These are phyloP conservation scores for Helicorthomorpha holstii DNA, from an alignment of 1,140 invertebrate species.

Conservation along the genomic window DNA sequence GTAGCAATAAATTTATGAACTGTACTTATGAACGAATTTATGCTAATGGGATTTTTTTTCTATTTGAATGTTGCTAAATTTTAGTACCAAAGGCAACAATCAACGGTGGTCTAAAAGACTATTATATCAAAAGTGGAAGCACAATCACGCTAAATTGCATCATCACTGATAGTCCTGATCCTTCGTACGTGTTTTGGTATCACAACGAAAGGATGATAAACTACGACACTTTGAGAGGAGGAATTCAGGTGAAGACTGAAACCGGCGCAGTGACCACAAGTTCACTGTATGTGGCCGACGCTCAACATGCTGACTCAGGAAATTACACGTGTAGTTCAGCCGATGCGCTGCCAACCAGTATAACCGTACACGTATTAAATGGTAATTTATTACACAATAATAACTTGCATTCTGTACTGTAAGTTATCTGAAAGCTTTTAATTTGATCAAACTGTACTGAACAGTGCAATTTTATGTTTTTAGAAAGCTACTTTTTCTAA, in stretches of 20 bases:
- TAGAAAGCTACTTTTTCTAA: slow-evolving; percentile 8
- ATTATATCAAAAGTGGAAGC: slow-evolving; percentile 76
- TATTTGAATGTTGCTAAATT: slow-evolving; percentile 1
- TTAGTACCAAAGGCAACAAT: slow-evolving; percentile 74
- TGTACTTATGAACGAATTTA: too few species aligned
- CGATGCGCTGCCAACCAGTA: slow-evolving; percentile 18
- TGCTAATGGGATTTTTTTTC: slow-evolving; percentile 1
- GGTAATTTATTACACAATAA: slow-evolving; percentile 14
- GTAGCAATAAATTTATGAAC: too few species aligned
- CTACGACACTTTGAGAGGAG: slow-evolving; percentile 66
- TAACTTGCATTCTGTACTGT: background rate
- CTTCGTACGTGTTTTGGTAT: slow-evolving; percentile 29
- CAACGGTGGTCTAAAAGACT: slow-evolving; percentile 58
- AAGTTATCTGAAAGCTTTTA: background rate
- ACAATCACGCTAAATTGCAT: slow-evolving; percentile 87
- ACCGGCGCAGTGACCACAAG: background rate
- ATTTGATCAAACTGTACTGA: background rate
- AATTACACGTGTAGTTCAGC: slow-evolving; percentile 22
- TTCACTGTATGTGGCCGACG: slow-evolving; percentile 10
- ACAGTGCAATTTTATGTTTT: background rate
- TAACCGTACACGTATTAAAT: slow-evolving; percentile 20
- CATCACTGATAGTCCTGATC: slow-evolving; percentile 66
- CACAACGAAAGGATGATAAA: slow-evolving; percentile 85
- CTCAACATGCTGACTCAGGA: slow-evolving; percentile 17
- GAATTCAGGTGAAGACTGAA: slow-evolving; percentile 4